These are phyloP conservation scores for Monopis laevigella DNA, from an alignment of 2,888 invertebrate species.

Conservation along the genomic window DNA sequence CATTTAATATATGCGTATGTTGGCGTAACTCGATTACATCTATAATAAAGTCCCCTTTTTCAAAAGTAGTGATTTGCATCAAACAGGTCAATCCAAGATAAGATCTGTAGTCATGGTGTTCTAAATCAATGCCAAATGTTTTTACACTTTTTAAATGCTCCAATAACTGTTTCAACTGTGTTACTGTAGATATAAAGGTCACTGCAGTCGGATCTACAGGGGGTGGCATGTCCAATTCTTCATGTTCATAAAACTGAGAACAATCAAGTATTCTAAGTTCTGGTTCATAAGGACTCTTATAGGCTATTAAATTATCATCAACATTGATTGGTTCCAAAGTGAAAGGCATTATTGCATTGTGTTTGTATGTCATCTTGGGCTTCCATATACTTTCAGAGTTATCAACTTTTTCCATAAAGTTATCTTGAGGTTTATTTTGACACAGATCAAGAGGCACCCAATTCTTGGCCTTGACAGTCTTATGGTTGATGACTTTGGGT, in stretches of 20 bases:
- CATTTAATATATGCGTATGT: constrained; percentile 83
- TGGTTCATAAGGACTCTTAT: neutral
- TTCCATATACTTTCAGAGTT: neutral
- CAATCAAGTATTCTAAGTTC: neutral
- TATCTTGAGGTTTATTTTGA: constrained; percentile 12
- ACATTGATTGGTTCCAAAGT: neutral
- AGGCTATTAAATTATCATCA: neutral
- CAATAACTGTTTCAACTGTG: constrained; percentile 58
- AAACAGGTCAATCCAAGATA: constrained; percentile 94
- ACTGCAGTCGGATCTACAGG: neutral
- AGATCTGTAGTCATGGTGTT: constrained; percentile 91
- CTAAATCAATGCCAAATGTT: constrained; percentile 90
- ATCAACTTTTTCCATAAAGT: neutral
- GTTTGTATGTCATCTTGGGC: neutral
- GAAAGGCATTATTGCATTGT: neutral
- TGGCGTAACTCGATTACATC: constrained; percentile 88
- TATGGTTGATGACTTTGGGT: too few relatives aligned
- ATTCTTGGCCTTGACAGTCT: too few relatives aligned
- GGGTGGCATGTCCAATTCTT: neutral
- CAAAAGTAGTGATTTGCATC: constrained; percentile 89
- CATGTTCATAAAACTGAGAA: neutral
- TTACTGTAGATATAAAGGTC: neutral
- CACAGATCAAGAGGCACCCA: too few relatives aligned
- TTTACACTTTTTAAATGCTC: constrained; percentile 71
- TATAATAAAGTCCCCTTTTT: constrained; percentile 82